These are phyloP conservation scores for Eupeodes luniger DNA, from an alignment of 2,888 invertebrate genomes.

Conservation along the genomic window DNA sequence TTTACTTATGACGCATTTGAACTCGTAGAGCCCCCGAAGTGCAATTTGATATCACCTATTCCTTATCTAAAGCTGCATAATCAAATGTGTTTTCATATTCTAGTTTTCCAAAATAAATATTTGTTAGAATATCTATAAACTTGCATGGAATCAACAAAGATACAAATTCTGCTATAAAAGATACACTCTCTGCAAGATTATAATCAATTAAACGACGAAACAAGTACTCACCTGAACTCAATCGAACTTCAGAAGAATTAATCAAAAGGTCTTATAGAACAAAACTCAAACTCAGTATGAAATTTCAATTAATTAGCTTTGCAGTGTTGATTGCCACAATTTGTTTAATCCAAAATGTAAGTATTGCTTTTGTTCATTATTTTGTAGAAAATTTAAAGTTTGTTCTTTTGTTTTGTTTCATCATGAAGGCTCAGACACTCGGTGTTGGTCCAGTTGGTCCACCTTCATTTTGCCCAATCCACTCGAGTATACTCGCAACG, in stretches of 20 bases:
- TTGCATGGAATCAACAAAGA: constrained; percentile 18
- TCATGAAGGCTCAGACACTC: constrained; percentile 30
- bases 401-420: not conserved
- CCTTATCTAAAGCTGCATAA: constrained; percentile 51
- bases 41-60: not conserved
- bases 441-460: constrained; percentile 42
- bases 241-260: constrained; percentile 45
- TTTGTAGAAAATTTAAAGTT: not conserved
- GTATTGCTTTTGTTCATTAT: not conserved
- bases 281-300: constrained; percentile 35
- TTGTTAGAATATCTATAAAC: constrained; percentile 25
- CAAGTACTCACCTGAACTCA: constrained; percentile 58
- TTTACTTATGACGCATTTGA: constrained; percentile 62
- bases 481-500: constrained; percentile 36
- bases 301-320: constrained; percentile 12
- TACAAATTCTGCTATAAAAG: constrained; percentile 58
- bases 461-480: constrained; percentile 54
- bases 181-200: constrained; percentile 1
- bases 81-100: constrained; percentile 61
- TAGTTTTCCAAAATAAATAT: constrained; percentile 66
- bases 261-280: not conserved
- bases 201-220: constrained; percentile 54
- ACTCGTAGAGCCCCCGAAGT: constrained; percentile 31
- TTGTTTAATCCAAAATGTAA: constrained; percentile 39
- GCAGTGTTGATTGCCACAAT: constrained; percentile 44